These are phyloP conservation scores for Ischnus inquisitorius DNA, from an alignment of 2,888 invertebrate genomes.

Conservation along the genomic window DNA sequence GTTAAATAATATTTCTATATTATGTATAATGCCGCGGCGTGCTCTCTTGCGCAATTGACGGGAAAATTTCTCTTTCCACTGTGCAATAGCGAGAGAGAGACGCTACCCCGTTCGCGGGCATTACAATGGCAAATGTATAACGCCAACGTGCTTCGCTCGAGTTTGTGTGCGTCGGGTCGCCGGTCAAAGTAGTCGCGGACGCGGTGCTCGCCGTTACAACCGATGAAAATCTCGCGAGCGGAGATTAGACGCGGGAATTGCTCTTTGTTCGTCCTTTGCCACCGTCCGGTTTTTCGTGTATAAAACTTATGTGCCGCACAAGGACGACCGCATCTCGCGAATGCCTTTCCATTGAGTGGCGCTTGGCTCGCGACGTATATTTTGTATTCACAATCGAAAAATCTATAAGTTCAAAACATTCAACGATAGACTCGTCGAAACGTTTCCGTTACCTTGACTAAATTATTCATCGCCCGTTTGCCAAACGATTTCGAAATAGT, in stretches of 20 bases:
- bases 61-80: constrained; percentile 79
- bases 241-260: constrained; percentile 36
- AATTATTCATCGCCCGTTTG: too few species aligned
- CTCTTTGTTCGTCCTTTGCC: constrained; percentile 52
- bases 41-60: constrained; percentile 72
- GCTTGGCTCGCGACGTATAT: constrained; percentile 3
- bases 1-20: constrained; percentile 76
- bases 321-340: constrained; percentile 71
- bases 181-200: not conserved
- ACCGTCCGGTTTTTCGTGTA: constrained; percentile 54
- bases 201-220: not conserved
- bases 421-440: not conserved
- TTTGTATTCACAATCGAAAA: not conserved
- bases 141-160: not conserved
- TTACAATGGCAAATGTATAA: constrained; percentile 24
- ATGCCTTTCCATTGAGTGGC: constrained; percentile 58
- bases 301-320: constrained; percentile 53
- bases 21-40: constrained; percentile 49
- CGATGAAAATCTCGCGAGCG: constrained; percentile 13
- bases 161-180: not conserved
- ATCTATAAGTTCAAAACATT: too few species aligned
- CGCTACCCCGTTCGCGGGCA: constrained; percentile 2
- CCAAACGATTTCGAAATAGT: too few species aligned
- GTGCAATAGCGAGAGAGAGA: constrained; percentile 69
- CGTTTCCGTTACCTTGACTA: too few species aligned